Evolutionary conservation across 2,797 vertebrate genomes (phyloP).

Genomic region (Urophycis tenuis): DNA sequence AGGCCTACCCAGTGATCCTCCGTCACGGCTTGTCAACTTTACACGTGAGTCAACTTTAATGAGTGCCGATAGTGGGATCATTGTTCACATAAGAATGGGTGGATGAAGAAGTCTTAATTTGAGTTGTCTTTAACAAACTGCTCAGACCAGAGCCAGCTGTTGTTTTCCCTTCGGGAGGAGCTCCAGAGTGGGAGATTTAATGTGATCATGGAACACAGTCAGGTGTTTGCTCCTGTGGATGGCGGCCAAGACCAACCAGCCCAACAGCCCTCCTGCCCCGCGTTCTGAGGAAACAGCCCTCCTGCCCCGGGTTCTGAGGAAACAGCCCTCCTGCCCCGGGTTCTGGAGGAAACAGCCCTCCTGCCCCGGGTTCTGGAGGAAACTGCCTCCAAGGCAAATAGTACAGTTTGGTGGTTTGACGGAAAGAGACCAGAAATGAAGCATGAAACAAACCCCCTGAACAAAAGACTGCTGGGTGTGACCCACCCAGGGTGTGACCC

Average conservation of each 20-base stretch:
- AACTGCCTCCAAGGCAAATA: background rate
- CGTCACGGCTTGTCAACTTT: background rate
- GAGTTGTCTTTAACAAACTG: background rate
- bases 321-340: too few relatives aligned
- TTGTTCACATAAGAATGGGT: background rate
- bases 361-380: background rate
- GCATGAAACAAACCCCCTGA: background rate
- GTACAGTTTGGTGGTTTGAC: background rate
- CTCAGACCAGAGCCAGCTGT: background rate
- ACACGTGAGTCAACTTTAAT: background rate
- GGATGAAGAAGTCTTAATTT: background rate
- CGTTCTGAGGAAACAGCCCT: too few relatives aligned
- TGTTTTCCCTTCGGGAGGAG: background rate
- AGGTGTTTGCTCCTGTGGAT: background rate
- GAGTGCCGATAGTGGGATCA: background rate
- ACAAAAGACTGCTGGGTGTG: background rate
- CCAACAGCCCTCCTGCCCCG: background rate
- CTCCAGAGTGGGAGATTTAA: background rate
- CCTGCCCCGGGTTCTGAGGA: too few relatives aligned
- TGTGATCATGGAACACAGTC: background rate
- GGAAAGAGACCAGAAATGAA: background rate
- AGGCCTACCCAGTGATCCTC: background rate
- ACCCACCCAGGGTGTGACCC: background rate
- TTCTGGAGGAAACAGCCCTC: background rate
- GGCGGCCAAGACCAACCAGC: background rate